Evolutionary conservation across 2,888 invertebrate genomes (phyloP).

Genomic region (Troilus luridus): DNA sequence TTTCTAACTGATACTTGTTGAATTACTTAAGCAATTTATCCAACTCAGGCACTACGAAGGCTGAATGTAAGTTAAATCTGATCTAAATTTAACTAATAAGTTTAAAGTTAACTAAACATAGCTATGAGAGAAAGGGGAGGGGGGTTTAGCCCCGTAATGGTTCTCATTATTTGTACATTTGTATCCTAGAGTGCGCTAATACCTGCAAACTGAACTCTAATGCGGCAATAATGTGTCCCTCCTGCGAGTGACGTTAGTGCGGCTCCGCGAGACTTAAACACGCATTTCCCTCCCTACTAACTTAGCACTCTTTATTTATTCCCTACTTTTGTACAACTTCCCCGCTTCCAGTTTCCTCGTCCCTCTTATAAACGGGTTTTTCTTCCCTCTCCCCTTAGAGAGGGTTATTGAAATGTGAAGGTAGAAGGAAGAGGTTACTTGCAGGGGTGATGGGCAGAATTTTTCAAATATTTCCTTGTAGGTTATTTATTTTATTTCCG

Average conservation of each 20-base stretch:
- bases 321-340: slow-evolving; percentile 43
- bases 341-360: background rate
- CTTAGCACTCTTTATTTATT: slow-evolving; percentile 44
- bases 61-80: slow-evolving; percentile 15
- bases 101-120: background rate
- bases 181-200: slow-evolving; percentile 40
- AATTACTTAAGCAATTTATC: background rate
- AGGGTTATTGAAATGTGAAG: background rate
- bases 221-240: slow-evolving; percentile 46
- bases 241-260: slow-evolving; percentile 36
- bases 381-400: background rate
- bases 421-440: background rate
- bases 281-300: slow-evolving; percentile 35
- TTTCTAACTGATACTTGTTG: too few relatives aligned
- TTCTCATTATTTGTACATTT: slow-evolving; percentile 44
- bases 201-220: slow-evolving; percentile 25
- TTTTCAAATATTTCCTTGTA: background rate
- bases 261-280: slow-evolving; percentile 4
- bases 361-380: slow-evolving; percentile 26
- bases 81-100: slow-evolving; percentile 35
- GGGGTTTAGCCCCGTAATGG: background rate
- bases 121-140: background rate
- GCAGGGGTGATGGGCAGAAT: background rate
- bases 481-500: background rate
- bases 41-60: background rate